These are phyloP conservation scores for Strix uralensis DNA, from an alignment of 2,113 vertebrate species.

Conservation along the genomic window DNA sequence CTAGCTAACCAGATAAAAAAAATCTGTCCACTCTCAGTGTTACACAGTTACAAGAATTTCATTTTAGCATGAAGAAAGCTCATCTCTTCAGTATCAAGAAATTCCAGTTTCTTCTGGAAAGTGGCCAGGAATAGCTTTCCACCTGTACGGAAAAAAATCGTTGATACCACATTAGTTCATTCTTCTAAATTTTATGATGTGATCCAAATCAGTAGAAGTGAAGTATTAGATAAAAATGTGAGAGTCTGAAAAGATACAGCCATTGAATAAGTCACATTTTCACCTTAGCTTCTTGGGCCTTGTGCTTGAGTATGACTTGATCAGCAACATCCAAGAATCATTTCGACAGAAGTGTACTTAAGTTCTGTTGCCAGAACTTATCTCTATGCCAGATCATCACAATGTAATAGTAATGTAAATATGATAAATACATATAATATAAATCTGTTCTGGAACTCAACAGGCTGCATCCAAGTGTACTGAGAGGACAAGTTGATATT, in stretches of 20 bases:
- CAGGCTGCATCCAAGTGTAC: not conserved
- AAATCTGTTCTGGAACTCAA: not conserved
- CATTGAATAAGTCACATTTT: not conserved
- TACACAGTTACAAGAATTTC: not conserved
- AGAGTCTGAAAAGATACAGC: not conserved
- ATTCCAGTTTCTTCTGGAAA: not conserved
- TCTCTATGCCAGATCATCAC: not conserved
- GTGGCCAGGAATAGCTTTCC: not conserved
- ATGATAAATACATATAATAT: not conserved
- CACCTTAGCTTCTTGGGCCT: not conserved
- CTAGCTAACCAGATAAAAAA: not conserved
- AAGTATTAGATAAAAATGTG: not conserved
- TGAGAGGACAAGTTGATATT: rapidly evolving
- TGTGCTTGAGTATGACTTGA: not conserved
- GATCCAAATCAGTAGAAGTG: not conserved
- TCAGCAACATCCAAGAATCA: not conserved
- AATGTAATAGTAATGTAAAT: not conserved
- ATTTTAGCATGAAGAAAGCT: not conserved
- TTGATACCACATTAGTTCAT: not conserved
- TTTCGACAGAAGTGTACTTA: not conserved
- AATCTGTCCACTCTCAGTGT: not conserved
- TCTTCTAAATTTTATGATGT: not conserved
- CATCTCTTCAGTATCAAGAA: not conserved
- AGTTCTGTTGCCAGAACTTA: not conserved
- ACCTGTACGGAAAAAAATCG: not conserved